These are phyloP conservation scores for Scolopax rusticola DNA, from an alignment of 2,797 vertebrate genomes.

Conservation along the genomic window DNA sequence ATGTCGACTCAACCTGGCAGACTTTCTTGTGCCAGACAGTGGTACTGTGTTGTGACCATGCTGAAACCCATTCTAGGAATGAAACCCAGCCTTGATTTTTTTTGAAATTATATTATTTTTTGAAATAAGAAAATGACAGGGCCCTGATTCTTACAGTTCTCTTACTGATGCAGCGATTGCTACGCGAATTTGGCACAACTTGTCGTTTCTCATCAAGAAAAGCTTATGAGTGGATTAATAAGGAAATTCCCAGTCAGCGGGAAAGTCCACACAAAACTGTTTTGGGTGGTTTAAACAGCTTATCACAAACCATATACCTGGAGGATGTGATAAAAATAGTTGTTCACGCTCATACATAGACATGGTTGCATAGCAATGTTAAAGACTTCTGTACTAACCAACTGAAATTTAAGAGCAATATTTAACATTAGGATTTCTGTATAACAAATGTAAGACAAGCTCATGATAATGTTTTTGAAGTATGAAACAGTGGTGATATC, in stretches of 20 bases:
- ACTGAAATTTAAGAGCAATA: not conserved
- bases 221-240: not conserved
- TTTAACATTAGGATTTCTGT: not conserved
- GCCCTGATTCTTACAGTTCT: not conserved
- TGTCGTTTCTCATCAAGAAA: not conserved
- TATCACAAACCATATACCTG: not conserved
- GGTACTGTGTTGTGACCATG: not conserved
- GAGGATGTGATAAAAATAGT: not conserved
- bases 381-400: not conserved
- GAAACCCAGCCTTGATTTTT: not conserved
- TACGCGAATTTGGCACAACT: not conserved
- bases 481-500: not conserved
- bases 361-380: not conserved
- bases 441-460: not conserved
- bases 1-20: not conserved
- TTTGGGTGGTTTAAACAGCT: not conserved
- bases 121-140: not conserved
- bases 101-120: not conserved
- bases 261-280: not conserved
- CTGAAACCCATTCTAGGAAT: not conserved
- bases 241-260: not conserved
- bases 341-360: not conserved
- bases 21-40: not conserved
- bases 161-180: not conserved
- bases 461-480: not conserved